Conservation (phyloP, 2,113 vertebrate genomes). For the Daboia siamensis region DNA sequence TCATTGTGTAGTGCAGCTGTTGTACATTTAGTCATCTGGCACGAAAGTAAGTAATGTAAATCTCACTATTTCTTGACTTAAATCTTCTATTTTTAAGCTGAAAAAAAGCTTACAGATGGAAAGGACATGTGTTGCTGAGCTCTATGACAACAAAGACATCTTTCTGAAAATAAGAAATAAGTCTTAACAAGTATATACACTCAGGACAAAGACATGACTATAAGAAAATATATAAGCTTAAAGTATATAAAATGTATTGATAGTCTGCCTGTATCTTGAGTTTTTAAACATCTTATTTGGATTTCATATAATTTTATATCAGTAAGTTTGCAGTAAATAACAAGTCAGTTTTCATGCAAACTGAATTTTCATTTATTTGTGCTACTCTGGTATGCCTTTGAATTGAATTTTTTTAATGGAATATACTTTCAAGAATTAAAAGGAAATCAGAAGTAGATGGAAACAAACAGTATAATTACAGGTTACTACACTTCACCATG, state of each 20-base stretch:
- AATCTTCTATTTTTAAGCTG: slow-evolving; percentile 60
- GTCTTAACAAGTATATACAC: slow-evolving; percentile 25
- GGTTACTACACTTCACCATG: neutral
- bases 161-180: slow-evolving; percentile 55
- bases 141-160: slow-evolving; percentile 56
- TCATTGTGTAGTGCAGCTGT: neutral
- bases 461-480: neutral
- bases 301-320: neutral
- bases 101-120: slow-evolving; percentile 66
- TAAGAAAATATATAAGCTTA: neutral
- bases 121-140: slow-evolving; percentile 63
- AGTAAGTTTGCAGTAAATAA: neutral
- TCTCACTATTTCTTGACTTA: slow-evolving; percentile 55
- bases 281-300: neutral
- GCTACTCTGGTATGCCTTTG: neutral
- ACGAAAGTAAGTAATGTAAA: slow-evolving; percentile 6
- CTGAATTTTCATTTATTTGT: neutral
- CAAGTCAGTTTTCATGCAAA: neutral
- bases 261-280: neutral
- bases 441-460: neutral
- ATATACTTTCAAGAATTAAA: neutral
- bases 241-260: neutral
- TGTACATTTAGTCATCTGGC: neutral
- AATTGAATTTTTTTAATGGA: fast-evolving
- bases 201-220: neutral